phyloP scores from a whole-genome alignment of 2,797 vertebrate species.

The Halcyon badia region DNA sequence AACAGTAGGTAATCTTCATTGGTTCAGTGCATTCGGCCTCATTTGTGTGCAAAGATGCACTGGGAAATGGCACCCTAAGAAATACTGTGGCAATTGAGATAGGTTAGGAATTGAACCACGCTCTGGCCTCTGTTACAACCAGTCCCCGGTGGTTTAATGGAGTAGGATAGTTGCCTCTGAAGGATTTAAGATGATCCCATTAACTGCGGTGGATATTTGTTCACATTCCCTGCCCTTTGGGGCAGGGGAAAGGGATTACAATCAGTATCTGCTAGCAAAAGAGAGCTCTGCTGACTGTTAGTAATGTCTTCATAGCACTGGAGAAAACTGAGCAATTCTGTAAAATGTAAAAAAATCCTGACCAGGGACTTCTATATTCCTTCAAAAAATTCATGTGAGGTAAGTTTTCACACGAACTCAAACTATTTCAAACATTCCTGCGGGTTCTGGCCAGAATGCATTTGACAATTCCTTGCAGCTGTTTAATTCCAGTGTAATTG shows the following conservation, averaged over 20 bases:
- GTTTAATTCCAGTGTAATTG: constrained; percentile 55
- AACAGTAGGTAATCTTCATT: background rate
- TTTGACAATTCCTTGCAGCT: constrained; percentile 20
- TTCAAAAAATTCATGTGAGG: background rate
- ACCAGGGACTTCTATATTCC: background rate
- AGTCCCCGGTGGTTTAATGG: background rate
- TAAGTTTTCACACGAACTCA: background rate
- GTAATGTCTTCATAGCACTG: constrained; percentile 21
- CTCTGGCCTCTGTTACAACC: background rate
- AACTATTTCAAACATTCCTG: background rate
- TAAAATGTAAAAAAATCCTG: background rate
- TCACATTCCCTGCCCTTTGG: constrained; percentile 8
- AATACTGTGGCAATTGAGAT: background rate
- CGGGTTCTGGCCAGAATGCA: background rate
- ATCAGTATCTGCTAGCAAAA: background rate
- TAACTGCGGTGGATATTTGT: constrained; percentile 51
- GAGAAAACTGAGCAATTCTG: background rate
- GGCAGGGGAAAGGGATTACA: constrained; percentile 11
- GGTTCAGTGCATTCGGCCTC: background rate
- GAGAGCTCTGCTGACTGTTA: constrained; percentile 32
- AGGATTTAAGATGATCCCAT: constrained; percentile 53
- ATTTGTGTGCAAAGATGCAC: background rate
- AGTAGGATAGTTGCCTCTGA: background rate
- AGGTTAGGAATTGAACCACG: background rate
- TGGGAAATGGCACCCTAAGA: background rate